Evolutionary conservation across 2,797 vertebrate species (phyloP).

Genomic region (Stomatorhinus walkeri): DNA sequence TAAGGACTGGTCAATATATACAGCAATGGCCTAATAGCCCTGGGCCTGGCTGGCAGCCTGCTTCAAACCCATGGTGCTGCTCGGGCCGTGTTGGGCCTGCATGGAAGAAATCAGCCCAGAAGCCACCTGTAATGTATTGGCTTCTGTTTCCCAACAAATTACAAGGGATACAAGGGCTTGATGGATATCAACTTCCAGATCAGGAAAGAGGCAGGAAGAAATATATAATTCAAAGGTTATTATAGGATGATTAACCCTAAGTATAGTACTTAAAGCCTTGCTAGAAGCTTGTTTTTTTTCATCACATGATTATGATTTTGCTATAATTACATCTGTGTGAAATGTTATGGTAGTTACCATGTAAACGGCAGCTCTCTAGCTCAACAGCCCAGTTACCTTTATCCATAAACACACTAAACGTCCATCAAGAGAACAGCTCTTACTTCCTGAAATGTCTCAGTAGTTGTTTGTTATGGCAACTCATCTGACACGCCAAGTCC

Average conservation of each 20-base stretch:
- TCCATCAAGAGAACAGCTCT: background rate
- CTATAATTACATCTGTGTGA: slow-evolving; percentile 10
- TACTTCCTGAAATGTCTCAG: background rate
- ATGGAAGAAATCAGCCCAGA: background rate
- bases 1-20: background rate
- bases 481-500: background rate
- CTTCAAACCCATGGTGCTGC: background rate
- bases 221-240: background rate
- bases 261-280: background rate
- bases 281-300: background rate
- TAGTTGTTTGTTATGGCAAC: slow-evolving; percentile 24
- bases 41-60: background rate
- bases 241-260: slow-evolving; percentile 19
- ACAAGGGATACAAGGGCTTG: background rate
- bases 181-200: slow-evolving; percentile 6
- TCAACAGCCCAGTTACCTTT: background rate
- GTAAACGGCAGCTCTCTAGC: background rate
- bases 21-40: background rate
- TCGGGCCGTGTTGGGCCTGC: background rate
- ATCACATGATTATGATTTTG: slow-evolving; percentile 22
- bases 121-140: background rate
- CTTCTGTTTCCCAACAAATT: background rate
- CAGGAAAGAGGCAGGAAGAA: background rate
- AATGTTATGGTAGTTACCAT: slow-evolving; percentile 20
- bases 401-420: slow-evolving; percentile 4